Evolutionary conservation across 1,140 invertebrate species (phyloP), one percentile per base, ranked within the genome.

Genomic region (Drosophila parabipectinata): DNA sequence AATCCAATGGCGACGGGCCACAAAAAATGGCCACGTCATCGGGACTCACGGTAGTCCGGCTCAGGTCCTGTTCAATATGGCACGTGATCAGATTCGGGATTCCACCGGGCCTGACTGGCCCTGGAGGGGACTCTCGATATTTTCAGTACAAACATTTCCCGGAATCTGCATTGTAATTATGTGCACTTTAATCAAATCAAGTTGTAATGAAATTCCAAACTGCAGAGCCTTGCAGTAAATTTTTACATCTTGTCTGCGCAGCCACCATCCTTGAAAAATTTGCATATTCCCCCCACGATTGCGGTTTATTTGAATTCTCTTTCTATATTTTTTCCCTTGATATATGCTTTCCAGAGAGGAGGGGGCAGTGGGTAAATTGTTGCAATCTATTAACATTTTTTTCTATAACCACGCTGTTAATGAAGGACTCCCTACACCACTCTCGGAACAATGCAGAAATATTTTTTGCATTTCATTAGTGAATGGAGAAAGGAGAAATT

Each of bases 331-430:
- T 4, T 51, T 21, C 9, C 30, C 30, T 55, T 45, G 61, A 60
- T 56, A 60, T 48, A 51, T 66, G 26, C 26, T 28, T 6, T 6
- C 26, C 6, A 7, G 26, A 28, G 26, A 7, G 26, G 6, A 12
- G n/a, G 15, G 5, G 1, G 41, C 8, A 21, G 44, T 18, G 2
- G 8, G 15, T 14, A 21, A 24, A 18, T 24, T 39, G 59, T 60
- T 53, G 56, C 68, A 84, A 84, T 83, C 79, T 83, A 83, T 84
- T 83, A 83, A 83, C 75, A 83, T 83, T 83, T 67, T 83, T 44
- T 44, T 18, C n/a, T 9, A 44, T 44, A 15, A 39, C 41, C 32
- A 50, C 48, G 67, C 63, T 68, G 54, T 62, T 79, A 84, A 84
- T 83, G 80, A 79, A 79, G 68, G 58, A 50, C 52, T 57, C 18